Base-by-base conservation (phyloP, 2,888 invertebrate species). In the Tholera decimalis region DNA sequence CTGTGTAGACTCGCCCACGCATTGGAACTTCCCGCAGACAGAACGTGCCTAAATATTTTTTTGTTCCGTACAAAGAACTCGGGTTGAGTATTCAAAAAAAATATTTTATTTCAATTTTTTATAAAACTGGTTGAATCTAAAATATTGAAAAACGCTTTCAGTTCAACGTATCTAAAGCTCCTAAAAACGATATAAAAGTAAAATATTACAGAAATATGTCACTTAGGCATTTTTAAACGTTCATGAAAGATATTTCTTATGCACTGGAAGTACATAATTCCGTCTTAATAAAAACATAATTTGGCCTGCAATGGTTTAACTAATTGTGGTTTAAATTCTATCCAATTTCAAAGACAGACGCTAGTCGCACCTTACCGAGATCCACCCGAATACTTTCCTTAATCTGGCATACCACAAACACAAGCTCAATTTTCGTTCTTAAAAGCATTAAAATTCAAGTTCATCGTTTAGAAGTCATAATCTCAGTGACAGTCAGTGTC, bases 1-100 rank as follows among this genome's bases (percentile, higher is more conserved):
- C 90, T 75, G 82, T 87, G 91, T 89, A 95, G 95, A 95, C 94
- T 92, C 94, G 92, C 95, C 94, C 91, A 93, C 94, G 92, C 93
- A 80, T 81, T 79, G 72, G 80, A 79, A 82, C 67, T 77, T 88
- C 87, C 85, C 78, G 73, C 78, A 83, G 66, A 76, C 60, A 60
- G 76, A 80, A 76, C 64, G 47, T 69, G 62, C 44, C 69, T 72
- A 72, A 69, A 77, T 68, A 61, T 70, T 56, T 68, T 68, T 55
- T 60, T 37, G 39, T 33, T 49, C 11, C 24, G 5, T 35, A 56
- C 7, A 8, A 43, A 61, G 20, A 6, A 18, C 18, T 28, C 6
- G 22, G 9, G 5, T 3, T 4, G 26, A 15, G 8, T 15, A 6
- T 18, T 20, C n/a, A n/a, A n/a, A n/a, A n/a, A n/a, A 35, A 11